Evolutionary conservation across 2,113 vertebrate species (phyloP), one percentile per base, ranked within the genome.

Genomic region (Tragelaphus buxtoni): DNA sequence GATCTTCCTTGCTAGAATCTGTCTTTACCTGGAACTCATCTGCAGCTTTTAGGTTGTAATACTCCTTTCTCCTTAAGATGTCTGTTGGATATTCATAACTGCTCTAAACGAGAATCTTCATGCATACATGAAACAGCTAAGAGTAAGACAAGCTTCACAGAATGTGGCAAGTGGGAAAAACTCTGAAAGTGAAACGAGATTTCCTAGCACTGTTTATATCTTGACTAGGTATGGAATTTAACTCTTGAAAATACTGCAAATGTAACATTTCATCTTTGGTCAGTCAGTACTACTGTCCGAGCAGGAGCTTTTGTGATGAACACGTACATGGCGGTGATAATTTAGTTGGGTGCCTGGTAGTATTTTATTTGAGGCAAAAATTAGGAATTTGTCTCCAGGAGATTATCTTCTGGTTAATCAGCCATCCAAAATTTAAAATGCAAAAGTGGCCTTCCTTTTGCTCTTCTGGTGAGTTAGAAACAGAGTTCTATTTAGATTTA

Each of bases 331-430:
- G 18, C 49, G 28, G 42, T n/a, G 61, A 74, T 80, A 53, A 14
- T 47, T 81, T 35, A 85, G 51, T 58, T 32, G 72, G 17, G 35
- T 72, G 82, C 28, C 49, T 84, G 42, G 45, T 56, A 24, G 16
- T 35, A 65, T 53, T 93, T 74, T 22, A 69, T 74, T 72, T 72
- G 72, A 89, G 35, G 11, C 56, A 30, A 49, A 63, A 61, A 74
- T 83, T 63, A 95, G 91, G 47, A 90, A 89, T 89, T 92, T 97
- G 80, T 60, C 65, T 91, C 28, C 4, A 84, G 80, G 61, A 60
- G 8, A 58, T 74, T 10, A 30, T 88, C 47, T 69, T 61, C 3
- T 55, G 51, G 7, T 80, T 88, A 76, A 69, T 51, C 65, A 93
- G 26, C 76, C 26, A 35, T 47, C 2, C 30, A 20, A 49, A 60